Conservation (phyloP, 2,888 invertebrate species). For the Acrocera orbiculus region DNA sequence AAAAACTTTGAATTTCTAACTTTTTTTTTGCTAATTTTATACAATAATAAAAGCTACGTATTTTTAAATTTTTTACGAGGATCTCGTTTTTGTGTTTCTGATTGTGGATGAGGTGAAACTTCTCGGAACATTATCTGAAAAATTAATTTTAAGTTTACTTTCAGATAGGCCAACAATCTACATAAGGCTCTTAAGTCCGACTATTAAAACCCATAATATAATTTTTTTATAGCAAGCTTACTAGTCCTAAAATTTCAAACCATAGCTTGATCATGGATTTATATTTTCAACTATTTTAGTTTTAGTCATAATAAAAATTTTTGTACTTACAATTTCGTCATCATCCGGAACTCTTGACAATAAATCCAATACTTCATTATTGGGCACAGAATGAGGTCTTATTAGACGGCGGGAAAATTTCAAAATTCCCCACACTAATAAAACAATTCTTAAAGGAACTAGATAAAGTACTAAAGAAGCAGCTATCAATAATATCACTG, state of each 20-base stretch:
- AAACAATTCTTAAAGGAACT: conserved; percentile 72
- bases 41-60: too few species aligned
- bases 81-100: neutral
- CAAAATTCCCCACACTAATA: conserved; percentile 88
- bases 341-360: conserved; percentile 89
- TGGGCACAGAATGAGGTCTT: conserved; percentile 85
- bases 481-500: conserved; percentile 56
- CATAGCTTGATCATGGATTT: too few species aligned
- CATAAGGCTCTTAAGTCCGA: too few species aligned
- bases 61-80: neutral
- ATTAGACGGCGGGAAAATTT: conserved; percentile 89
- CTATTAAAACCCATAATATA: too few species aligned
- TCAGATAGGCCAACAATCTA: too few species aligned
- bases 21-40: too few species aligned
- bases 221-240: too few species aligned
- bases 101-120: conserved; percentile 15
- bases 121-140: conserved; percentile 26
- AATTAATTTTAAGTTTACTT: too few species aligned
- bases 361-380: conserved; percentile 91
- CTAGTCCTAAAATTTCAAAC: too few species aligned
- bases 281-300: too few species aligned
- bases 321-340: conserved; percentile 73
- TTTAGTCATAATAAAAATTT: too few species aligned
- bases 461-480: conserved; percentile 68
- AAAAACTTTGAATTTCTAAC: too few species aligned